A percentile compares a stretch with the other conserved stretches of the same genome.
These are phyloP conservation scores for Anableps anableps DNA, from an alignment of 2,797 vertebrate species.

Conservation along the genomic window DNA sequence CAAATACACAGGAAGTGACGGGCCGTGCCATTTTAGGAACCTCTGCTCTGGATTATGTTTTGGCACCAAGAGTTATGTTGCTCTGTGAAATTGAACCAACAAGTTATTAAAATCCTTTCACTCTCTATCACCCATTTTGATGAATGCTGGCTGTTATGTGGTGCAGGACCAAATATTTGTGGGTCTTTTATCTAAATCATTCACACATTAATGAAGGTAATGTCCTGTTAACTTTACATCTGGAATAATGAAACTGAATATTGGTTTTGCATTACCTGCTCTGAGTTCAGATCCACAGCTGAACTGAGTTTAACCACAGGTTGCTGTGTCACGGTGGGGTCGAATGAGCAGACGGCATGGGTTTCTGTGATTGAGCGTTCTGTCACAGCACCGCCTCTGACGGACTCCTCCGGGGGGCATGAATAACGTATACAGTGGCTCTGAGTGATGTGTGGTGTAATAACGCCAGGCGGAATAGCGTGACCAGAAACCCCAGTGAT, in stretches of 20 bases:
- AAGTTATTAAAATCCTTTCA: slow-evolving; percentile 71
- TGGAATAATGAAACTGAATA: slow-evolving; percentile 40
- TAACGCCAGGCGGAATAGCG: slow-evolving; percentile 75
- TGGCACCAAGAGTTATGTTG: slow-evolving; percentile 68
- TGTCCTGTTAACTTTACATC: slow-evolving; percentile 34
- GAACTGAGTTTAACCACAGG: slow-evolving; percentile 29
- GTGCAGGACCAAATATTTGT: slow-evolving; percentile 61
- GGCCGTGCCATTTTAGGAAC: slow-evolving; percentile 34
- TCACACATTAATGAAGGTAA: slow-evolving; percentile 25
- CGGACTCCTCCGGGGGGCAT: slow-evolving; percentile 63
- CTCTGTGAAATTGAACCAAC: slow-evolving; percentile 76
- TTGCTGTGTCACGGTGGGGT: slow-evolving; percentile 38
- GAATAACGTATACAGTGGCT: slow-evolving; percentile 73
- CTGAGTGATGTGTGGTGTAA: slow-evolving; percentile 77
- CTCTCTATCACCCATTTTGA: slow-evolving; percentile 64
- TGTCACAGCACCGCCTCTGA: slow-evolving; percentile 71
- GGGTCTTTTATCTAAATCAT: slow-evolving; percentile 50
- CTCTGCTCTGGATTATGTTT: slow-evolving; percentile 31
- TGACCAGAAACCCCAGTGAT: slow-evolving; percentile 70
- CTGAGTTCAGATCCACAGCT: slow-evolving; percentile 27
- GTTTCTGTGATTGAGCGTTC: slow-evolving; percentile 74
- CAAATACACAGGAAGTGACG: slow-evolving; percentile 27
- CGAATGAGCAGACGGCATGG: slow-evolving; percentile 53
- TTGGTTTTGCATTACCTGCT: slow-evolving; percentile 21
- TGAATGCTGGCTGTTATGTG: slow-evolving; percentile 64